phyloP scores from a whole-genome alignment of 2,797 vertebrate genomes.

The Psittacula derbiana region DNA sequence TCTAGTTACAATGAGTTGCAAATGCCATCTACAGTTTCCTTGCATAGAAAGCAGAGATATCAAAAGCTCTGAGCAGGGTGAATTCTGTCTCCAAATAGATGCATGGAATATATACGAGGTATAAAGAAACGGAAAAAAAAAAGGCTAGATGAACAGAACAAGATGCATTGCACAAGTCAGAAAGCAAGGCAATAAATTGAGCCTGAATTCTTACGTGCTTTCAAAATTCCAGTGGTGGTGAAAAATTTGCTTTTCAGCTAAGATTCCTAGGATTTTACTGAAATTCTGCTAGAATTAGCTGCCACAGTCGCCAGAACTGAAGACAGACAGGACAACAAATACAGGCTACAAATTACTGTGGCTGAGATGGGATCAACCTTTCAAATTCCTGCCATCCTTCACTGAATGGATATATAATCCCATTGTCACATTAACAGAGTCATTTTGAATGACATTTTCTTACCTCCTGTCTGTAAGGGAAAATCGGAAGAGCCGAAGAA shows the following conservation, averaged over 20 bases:
- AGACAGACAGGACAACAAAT: not conserved
- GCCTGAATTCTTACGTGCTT: not conserved
- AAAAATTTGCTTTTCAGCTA: not conserved
- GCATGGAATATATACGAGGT: not conserved
- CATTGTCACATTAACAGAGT: not conserved
- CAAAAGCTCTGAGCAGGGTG: not conserved
- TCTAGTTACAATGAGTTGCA: not conserved
- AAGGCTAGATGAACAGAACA: not conserved
- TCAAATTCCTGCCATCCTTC: not conserved
- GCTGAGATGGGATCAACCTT: not conserved
- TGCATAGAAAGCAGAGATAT: not conserved
- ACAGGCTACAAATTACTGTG: not conserved
- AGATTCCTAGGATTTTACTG: not conserved
- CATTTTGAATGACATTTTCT: not conserved
- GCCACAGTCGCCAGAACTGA: not conserved
- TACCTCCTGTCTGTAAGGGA: not conserved
- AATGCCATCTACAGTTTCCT: not conserved
- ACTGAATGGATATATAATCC: not conserved
- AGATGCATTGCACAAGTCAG: not conserved
- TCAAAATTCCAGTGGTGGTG: not conserved
- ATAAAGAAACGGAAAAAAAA: not conserved
- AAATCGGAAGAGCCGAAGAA: not conserved
- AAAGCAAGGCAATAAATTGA: not conserved
- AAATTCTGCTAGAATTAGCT: not conserved
- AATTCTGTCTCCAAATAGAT: not conserved